Base-by-base conservation (phyloP, 2,888 invertebrate species). In the Morpho helenor region DNA sequence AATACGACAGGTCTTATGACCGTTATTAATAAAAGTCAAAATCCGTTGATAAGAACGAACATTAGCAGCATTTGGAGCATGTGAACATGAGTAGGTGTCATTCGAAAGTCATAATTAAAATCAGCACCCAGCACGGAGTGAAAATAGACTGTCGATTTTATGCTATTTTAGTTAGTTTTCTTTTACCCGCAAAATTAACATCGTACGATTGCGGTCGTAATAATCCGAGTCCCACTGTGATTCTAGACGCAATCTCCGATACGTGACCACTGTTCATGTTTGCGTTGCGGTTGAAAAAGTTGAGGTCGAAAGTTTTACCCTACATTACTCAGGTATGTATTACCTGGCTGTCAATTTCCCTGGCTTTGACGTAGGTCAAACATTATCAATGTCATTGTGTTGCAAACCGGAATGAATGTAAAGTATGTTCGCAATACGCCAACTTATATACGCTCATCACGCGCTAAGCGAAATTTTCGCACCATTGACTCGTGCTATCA, bases 271-370 rank as follows among this genome's bases (percentile, higher is more conserved):
- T 69, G 79, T 70, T 83, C 79, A 84, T 86, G 80, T 84, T 87
- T 85, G 79, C 69, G 75, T 76, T 87, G 85, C 82, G 83, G 85
- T 87, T 50, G 74, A 73, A 78, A 78, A 76, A 73, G 73, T 76
- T 76, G 73, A 78, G 75, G 79, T 85, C 80, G 87, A 88, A 87
- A 88, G 87, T 86, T 76, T 72, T 78, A 82, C 78, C 87, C 86
- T 80, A 87, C 84, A 83, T 85, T 65, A 70, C 67, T 62, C 80
- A 80, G 80, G 82, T 81, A 80, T 80, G 78, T 82, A 80, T 80
- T 74, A 79, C 67, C 75, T 74, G 73, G 73, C 77, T 71, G 77
- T 76, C 79, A 82, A 81, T 87, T 87, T 85, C 85, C 83, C 82
- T 82, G 77, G 31, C 73, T 77, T 73, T 77, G 76, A 76, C 76